Evolutionary conservation across 37 sponge, comb jelly and placozoan species (phyloP), one percentile per base, ranked within the genome.

Genomic region (Ephydatia muelleri): DNA sequence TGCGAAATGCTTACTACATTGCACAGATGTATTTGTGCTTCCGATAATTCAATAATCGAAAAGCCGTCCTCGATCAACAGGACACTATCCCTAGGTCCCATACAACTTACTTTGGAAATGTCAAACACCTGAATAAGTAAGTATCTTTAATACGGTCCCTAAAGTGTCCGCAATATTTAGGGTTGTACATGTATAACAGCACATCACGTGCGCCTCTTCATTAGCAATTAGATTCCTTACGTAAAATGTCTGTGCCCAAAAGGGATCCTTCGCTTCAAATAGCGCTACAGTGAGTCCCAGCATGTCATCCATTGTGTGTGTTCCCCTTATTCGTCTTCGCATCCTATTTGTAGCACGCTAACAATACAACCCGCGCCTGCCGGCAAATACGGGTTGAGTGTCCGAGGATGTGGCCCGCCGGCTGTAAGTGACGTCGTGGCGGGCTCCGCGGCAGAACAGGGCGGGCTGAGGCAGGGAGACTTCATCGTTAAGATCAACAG

Each of bases 401-500:
- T 89, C 34, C 28, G 72, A 21, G 90, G 85, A 12, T 49, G 40
- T 9, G 29, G 65, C 25, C 90, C 90, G 30, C 81, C 84, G 16
- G 68, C 80, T 48, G 79, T 92, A 12, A 65, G 49, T 13, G 35
- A 27, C 5, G 78, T 92, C 11, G 11, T 23, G 21, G n/a, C 49
- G 23, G 39, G 66, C 47, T 92, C 92, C 11, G 35, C 78, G 25
- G 88, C 92, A 5, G 84, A 81, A 9, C 25, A 66, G 6, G 81
- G 82, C 9, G 92, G 92, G 0, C 68, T 92, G 11, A 47, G 28
- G 43, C 23, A 27, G 12, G 92, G 92, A 49, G 92, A 92, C 68
- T 83, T 77, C 72, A 27, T 92, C 21, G 27, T 92, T 36, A 81
- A 66, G 31, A 57, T 92, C 37, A 85, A 77, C 29, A 88, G 92